A percentile compares a stretch with the other conserved stretches of the same genome.
Evolutionary conservation across 2,888 invertebrate species (phyloP).

Genomic region (Hydrotaea diabolus): DNA sequence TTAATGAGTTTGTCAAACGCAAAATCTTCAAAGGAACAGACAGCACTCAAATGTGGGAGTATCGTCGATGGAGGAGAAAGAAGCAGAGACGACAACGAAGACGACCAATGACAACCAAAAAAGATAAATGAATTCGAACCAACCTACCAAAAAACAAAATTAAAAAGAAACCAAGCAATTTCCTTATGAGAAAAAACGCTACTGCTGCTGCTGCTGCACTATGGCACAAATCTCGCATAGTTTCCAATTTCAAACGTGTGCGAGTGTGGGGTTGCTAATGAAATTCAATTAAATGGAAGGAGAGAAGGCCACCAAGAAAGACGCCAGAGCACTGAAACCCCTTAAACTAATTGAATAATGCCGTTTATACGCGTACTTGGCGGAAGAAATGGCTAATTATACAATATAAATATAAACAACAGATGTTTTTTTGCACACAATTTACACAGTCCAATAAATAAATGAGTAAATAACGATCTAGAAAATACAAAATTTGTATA

Average conservation of each 20-base stretch:
- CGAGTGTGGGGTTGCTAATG: too few relatives aligned
- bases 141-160: neutral
- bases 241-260: too few relatives aligned
- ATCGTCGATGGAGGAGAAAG: too few relatives aligned
- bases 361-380: neutral
- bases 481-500: neutral
- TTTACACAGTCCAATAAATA: neutral
- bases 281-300: too few relatives aligned
- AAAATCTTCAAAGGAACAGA: conserved; percentile 19
- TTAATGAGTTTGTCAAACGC: conserved; percentile 58
- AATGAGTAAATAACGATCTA: neutral
- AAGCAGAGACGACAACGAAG: neutral
- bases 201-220: neutral
- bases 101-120: neutral
- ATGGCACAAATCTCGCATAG: neutral
- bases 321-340: too few relatives aligned
- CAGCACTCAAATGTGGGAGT: conserved; percentile 14
- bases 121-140: conserved; percentile 19
- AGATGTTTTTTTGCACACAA: neutral
- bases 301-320: neutral
- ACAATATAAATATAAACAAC: conserved; percentile 22
- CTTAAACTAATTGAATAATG: conserved; percentile 15
- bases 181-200: neutral
- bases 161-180: too few relatives aligned
- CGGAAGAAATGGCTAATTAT: neutral